phyloP scores from a whole-genome alignment of 2,113 vertebrate genomes.

The Rattus norvegicus region GRCr8 NC_086021.1:58654501-58655000 shows the following conservation, averaged over 20 bases:
- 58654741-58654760: not conserved
- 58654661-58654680: not conserved
- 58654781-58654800: not conserved
- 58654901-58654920: not conserved
- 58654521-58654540: not conserved
- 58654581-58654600: not conserved
- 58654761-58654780: not conserved
- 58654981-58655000: not conserved
- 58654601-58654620: conserved; percentile 1
- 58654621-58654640: not conserved
- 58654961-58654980: not conserved
- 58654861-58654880: not conserved
- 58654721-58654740: not conserved
- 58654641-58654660: not conserved
- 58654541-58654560: conserved; percentile 37
- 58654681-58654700: conserved; percentile 31
- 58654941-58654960: not conserved
- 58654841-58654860: not conserved
- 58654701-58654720: not conserved
- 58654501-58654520: not conserved
- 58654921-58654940: not conserved
- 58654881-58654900: not conserved
- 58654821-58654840: not conserved
- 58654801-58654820: not conserved
- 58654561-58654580: not conserved